Conservation (phyloP, 1,140 invertebrate genomes). For the Cydia splendana region DNA sequence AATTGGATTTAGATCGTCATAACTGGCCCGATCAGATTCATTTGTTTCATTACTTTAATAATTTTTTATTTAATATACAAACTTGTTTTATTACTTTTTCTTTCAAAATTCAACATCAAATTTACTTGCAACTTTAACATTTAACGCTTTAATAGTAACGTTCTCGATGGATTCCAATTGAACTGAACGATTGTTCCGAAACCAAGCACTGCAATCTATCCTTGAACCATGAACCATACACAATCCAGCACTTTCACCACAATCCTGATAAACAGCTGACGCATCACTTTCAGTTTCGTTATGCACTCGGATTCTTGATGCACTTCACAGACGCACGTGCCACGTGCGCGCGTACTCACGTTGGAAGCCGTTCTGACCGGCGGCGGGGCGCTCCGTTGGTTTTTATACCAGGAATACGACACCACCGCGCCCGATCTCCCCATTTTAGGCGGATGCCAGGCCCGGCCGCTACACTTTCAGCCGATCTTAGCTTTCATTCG, state of each 20-base stretch:
- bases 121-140: not conserved
- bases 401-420: conserved; percentile 95
- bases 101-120: not conserved
- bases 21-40: conserved; percentile 12
- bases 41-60: conserved; percentile 34
- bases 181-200: conserved; percentile 15
- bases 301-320: conserved; percentile 35
- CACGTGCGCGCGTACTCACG: conserved; percentile 79
- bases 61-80: conserved; percentile 33
- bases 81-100: not conserved
- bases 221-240: conserved; percentile 64
- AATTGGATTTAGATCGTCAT: conserved; percentile 36
- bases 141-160: conserved; percentile 36
- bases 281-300: conserved; percentile 50
- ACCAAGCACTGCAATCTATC: conserved; percentile 44
- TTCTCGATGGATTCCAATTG: conserved; percentile 4
- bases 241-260: conserved; percentile 54
- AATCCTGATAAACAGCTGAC: conserved; percentile 62
- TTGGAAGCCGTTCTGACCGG: conserved; percentile 96
- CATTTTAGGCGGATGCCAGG: conserved; percentile 83
- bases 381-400: conserved; percentile 83
- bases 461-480: conserved; percentile 68
- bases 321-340: conserved; percentile 59
- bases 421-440: conserved; percentile 81
- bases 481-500: conserved; percentile 75